These are phyloP conservation scores for Potamarius usumacintae DNA, from an alignment of 2,113 vertebrate genomes.

Conservation along the genomic window DNA sequence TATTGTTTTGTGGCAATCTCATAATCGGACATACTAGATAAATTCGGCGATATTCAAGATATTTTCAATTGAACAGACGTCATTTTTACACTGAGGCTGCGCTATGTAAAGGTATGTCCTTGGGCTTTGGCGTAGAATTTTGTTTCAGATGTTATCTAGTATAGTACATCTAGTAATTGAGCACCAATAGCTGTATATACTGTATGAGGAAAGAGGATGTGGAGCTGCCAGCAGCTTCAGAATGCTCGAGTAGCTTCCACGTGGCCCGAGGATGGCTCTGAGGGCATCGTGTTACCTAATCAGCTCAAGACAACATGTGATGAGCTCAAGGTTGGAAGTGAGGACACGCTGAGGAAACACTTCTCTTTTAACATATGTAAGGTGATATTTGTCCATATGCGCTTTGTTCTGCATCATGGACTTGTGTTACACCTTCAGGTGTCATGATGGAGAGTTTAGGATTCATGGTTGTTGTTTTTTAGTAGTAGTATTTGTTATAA, in stretches of 20 bases:
- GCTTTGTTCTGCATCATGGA: background rate
- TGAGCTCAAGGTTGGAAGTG: constrained; percentile 12
- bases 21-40: background rate
- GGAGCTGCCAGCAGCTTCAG: background rate
- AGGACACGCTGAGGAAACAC: background rate
- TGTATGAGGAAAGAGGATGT: background rate
- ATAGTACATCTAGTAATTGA: too few species aligned
- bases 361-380: constrained; percentile 17
- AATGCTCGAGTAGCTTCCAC: background rate
- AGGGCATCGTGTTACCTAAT: constrained; percentile 39
- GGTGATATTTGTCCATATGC: constrained; percentile 25
- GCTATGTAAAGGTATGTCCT: too few species aligned
- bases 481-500: constrained; percentile 1
- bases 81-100: too few species aligned
- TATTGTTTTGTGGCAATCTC: background rate
- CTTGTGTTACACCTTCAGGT: constrained; percentile 10
- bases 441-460: background rate
- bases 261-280: constrained; percentile 14
- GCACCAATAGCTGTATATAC: background rate
- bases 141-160: too few species aligned
- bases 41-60: too few species aligned
- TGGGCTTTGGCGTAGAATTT: background rate
- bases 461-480: background rate
- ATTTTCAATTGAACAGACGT: too few species aligned
- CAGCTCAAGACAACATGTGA: constrained; percentile 30